Percentiles rank a stretch among this genome's conserved stretches.
These are phyloP conservation scores for Lumbricus terrestris DNA, from an alignment of 2,888 invertebrate species.

Conservation along the genomic window DNA sequence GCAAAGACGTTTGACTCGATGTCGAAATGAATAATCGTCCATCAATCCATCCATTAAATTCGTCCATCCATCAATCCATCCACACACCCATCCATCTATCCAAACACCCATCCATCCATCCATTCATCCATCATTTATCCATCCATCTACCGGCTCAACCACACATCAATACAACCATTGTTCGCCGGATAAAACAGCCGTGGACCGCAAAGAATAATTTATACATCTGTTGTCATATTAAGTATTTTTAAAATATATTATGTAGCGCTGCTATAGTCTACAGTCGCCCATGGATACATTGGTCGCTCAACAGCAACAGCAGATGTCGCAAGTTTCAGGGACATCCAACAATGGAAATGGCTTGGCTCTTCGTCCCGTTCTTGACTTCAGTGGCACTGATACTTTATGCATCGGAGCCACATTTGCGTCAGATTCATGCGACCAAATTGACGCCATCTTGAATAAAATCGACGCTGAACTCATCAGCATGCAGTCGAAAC, in stretches of 20 bases:
- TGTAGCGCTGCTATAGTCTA: neutral
- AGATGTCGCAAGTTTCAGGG: neutral
- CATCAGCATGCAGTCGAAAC: neutral
- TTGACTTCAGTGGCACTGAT: neutral
- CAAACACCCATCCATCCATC: neutral
- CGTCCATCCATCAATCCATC: neutral
- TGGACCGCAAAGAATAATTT: neutral
- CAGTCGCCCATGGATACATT: neutral
- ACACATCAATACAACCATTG: neutral
- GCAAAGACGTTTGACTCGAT: neutral
- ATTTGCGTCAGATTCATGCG: neutral
- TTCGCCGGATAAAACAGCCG: neutral
- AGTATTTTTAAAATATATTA: neutral
- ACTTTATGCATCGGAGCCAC: neutral
- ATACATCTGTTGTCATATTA: neutral
- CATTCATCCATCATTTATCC: neutral
- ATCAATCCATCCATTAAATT: neutral
- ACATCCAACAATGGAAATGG: neutral
- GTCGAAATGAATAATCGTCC: neutral
- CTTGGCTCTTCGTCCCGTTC: neutral
- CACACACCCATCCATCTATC: neutral
- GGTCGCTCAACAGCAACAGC: neutral
- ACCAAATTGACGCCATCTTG: neutral
- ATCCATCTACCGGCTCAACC: neutral
- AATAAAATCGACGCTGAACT: neutral